These are phyloP conservation scores for Scalopus aquaticus DNA, from an alignment of 2,113 vertebrate genomes.

Conservation along the genomic window DNA sequence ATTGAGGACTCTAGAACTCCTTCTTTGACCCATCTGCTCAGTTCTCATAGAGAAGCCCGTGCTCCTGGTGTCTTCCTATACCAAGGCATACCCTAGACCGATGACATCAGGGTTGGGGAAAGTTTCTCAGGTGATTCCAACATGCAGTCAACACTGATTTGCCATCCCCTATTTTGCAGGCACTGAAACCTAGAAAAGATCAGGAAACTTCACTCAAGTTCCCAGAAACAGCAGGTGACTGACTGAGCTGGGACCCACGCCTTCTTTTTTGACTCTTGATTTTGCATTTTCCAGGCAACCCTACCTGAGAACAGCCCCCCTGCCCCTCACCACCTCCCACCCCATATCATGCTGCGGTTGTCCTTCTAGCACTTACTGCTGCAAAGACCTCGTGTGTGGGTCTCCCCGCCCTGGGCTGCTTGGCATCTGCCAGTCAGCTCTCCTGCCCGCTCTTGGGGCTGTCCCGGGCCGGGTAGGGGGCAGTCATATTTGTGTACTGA, in stretches of 20 bases:
- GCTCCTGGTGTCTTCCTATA: no score
- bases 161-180: background rate
- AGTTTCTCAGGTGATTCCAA: background rate
- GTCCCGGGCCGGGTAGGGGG: background rate
- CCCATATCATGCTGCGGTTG: background rate
- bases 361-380: background rate
- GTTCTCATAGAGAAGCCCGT: no score
- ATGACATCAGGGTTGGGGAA: background rate
- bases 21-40: background rate
- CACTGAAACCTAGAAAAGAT: background rate
- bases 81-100: background rate
- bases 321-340: rapidly evolving
- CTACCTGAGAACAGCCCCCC: background rate
- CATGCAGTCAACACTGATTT: background rate
- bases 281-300: rapidly evolving
- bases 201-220: background rate
- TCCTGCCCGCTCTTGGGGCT: background rate
- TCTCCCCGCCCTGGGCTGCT: background rate
- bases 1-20: no score
- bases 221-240: background rate
- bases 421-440: background rate
- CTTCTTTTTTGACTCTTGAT: background rate
- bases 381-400: background rate
- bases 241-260: background rate
- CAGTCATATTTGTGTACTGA: background rate